Conservation (phyloP, 2,797 vertebrate species). For the Sebastes wilsoni region DNA sequence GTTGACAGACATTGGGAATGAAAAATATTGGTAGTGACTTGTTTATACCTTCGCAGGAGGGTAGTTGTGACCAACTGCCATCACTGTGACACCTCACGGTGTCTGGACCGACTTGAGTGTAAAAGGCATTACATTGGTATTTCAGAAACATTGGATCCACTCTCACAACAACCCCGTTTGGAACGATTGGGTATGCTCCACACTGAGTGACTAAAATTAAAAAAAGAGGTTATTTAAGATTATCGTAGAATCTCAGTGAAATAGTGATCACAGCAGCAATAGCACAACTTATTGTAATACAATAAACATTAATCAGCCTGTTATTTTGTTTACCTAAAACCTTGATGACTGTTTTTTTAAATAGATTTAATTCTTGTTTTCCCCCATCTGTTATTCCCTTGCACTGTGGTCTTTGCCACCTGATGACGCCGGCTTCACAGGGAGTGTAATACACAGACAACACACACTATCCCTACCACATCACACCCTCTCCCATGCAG, state of each 20-base stretch:
- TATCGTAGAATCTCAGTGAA: not conserved
- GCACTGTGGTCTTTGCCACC: not conserved
- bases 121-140: not conserved
- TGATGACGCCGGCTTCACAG: not conserved
- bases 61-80: constrained; percentile 13
- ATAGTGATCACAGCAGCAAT: not conserved
- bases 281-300: not conserved
- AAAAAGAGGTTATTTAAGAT: not conserved
- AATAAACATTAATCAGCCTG: too few relatives aligned
- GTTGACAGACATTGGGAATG: not conserved
- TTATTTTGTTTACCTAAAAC: too few relatives aligned
- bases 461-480: too few relatives aligned
- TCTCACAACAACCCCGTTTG: not conserved
- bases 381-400: too few relatives aligned
- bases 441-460: too few relatives aligned
- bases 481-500: not conserved
- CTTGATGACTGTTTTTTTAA: too few relatives aligned
- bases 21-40: not conserved
- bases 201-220: not conserved
- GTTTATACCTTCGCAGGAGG: constrained; percentile 33
- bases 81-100: not conserved
- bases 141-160: rapidly evolving
- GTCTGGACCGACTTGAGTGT: not conserved
- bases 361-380: too few relatives aligned
- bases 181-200: rapidly evolving